Base-by-base conservation (phyloP, 2,888 invertebrate genomes). In the Epistrophe eligans region DNA sequence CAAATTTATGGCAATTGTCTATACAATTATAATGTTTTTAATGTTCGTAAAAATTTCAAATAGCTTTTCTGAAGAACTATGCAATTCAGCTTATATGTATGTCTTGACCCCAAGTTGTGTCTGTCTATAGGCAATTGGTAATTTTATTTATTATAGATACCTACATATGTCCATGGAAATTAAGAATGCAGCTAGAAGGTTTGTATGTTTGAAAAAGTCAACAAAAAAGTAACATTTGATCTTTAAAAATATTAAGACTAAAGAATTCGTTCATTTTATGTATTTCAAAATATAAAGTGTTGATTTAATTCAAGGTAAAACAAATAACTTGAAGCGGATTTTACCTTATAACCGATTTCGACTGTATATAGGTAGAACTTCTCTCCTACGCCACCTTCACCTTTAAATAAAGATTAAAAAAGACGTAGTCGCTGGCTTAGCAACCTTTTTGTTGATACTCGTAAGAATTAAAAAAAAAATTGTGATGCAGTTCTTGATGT, bases 401-500 rank as follows among this genome's bases (percentile, higher is more conserved):
- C 24, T 55, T 11, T 17, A 4, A 5, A 50, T 13, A 17, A 32
- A 50, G 9, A 38, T 28, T 9, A 52, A 24, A 24, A 24, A 24
- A 24, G 3, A 17, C 45, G 13, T 13, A 66, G 32, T 43, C 32
- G 1, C 15, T 35, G 17, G 40, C 70, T n/a, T n/a, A 19, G 40
- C 55, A 55, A 55, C 38, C 15, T 70, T 70, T 15, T 40, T 24
- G 7, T 40, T 70, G 55, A 24, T 70, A n/a, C n/a, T n/a, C n/a
- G n/a, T n/a, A 52, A 70, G 40, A 35, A 32, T 32, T 9, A 9
- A 35, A 52, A 2, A 17, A 40, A 24, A 32, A 55, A 19, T 28
- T 40, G 32, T 58, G 43, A 70, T 70, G 77, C 70, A 77, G 50
- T 77, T 77, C 55, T 52, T 40, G 38, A 28, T 48, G 5, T 50